Percentiles rank a stretch among this genome's conserved stretches.
Conservation (phyloP, 2,888 invertebrate species). For the Drosophila anceps region DNA sequence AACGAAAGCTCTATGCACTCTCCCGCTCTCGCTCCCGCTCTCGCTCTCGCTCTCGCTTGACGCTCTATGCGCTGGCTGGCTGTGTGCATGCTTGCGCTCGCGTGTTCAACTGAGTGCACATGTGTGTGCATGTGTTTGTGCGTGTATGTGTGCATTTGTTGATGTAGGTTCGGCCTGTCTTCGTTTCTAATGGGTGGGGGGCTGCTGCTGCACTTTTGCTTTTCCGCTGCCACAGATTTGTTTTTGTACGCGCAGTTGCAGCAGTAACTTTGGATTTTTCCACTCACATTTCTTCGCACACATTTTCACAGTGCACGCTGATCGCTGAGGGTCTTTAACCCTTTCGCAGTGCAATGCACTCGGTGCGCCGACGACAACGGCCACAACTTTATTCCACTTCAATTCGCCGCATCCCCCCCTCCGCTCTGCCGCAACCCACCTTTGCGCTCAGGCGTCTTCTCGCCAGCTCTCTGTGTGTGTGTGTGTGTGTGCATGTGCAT, state of each 20-base stretch:
- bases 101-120: background rate
- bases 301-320: constrained; percentile 48
- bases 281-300: constrained; percentile 74
- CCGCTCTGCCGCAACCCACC: constrained; percentile 48
- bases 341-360: constrained; percentile 83
- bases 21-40: constrained; percentile 18
- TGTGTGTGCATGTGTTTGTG: background rate
- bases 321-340: constrained; percentile 83
- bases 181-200: constrained; percentile 59
- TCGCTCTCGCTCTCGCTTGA: constrained; percentile 11
- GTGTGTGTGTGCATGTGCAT: constrained; percentile 28
- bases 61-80: constrained; percentile 17
- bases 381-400: constrained; percentile 54
- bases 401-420: constrained; percentile 22
- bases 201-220: constrained; percentile 77
- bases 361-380: constrained; percentile 45
- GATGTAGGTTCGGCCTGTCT: constrained; percentile 73
- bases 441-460: constrained; percentile 16
- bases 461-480: background rate
- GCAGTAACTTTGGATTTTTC: constrained; percentile 65
- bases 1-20: constrained; percentile 29
- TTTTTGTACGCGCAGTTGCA: constrained; percentile 46
- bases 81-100: constrained; percentile 1
- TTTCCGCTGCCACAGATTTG: constrained; percentile 73
- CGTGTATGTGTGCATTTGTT: constrained; percentile 46